Conservation (phyloP, 1,140 invertebrate species). For the Palaemon carinicauda region DNA sequence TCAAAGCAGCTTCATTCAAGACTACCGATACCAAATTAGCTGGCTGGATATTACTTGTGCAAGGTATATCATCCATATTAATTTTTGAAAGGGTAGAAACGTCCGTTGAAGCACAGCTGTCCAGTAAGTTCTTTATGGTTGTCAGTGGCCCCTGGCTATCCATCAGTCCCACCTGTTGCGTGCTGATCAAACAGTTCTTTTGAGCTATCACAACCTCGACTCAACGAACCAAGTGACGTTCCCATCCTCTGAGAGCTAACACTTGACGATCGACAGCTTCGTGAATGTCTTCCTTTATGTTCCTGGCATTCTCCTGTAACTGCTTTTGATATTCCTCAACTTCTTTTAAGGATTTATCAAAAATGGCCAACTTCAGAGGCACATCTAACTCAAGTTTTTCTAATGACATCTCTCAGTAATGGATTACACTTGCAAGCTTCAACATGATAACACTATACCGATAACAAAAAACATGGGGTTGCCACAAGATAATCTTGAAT, state of each 20-base stretch:
- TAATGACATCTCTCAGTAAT: not conserved
- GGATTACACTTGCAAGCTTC: too few relatives aligned
- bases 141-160: slow-evolving; percentile 20
- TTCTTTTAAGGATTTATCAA: slow-evolving; percentile 5
- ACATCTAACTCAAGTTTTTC: slow-evolving; percentile 23
- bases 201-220: slow-evolving; percentile 37
- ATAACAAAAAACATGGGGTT: too few relatives aligned
- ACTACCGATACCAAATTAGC: too few relatives aligned
- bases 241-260: slow-evolving; percentile 10
- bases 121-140: not conserved
- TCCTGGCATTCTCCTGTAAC: slow-evolving; percentile 29
- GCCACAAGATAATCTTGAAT: too few relatives aligned
- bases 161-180: slow-evolving; percentile 23
- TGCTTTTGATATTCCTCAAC: slow-evolving; percentile 15
- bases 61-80: slow-evolving; percentile 34
- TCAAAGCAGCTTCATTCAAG: too few relatives aligned
- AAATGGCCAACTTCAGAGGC: slow-evolving; percentile 26
- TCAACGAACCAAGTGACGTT: slow-evolving; percentile 19
- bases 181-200: slow-evolving; percentile 4
- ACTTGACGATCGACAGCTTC: slow-evolving; percentile 25
- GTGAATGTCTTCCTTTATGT: slow-evolving; percentile 28
- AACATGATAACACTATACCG: too few relatives aligned
- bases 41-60: too few relatives aligned
- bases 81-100: slow-evolving; percentile 24
- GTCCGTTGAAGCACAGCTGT: not conserved